Percentiles rank a stretch among this genome's conserved stretches.
These are phyloP conservation scores for Saccopteryx bilineata DNA, from an alignment of 2,113 vertebrate genomes.

Conservation along the genomic window DNA sequence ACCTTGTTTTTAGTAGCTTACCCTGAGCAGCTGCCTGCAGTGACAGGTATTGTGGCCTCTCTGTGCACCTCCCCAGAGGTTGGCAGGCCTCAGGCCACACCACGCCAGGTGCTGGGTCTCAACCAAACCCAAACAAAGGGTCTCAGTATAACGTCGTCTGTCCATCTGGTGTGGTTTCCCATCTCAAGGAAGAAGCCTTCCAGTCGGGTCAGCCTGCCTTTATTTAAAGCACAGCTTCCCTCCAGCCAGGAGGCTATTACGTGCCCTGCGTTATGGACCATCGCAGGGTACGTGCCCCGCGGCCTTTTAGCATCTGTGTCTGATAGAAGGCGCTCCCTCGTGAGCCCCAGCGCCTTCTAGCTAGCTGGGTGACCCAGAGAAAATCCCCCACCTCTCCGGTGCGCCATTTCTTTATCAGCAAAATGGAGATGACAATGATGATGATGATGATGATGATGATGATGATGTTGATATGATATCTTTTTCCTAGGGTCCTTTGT, in stretches of 20 bases:
- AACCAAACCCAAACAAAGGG: not conserved
- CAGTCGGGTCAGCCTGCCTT: not conserved
- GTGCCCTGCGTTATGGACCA: accelerated
- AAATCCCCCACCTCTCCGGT: not conserved
- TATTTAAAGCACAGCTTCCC: not conserved
- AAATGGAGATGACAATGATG: not conserved
- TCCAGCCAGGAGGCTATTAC: not conserved
- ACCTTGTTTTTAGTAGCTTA: not conserved
- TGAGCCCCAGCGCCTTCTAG: not conserved
- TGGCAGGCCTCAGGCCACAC: not conserved
- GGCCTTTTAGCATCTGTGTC: accelerated
- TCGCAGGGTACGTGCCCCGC: accelerated
- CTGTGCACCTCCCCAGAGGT: not conserved
- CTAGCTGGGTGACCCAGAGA: not conserved
- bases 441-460: not conserved
- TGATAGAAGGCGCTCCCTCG: not conserved
- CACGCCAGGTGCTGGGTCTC: constrained; percentile 29
- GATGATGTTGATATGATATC: not conserved
- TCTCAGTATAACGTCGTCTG: not conserved
- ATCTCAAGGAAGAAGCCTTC: constrained; percentile 63
- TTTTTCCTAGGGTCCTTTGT: not conserved
- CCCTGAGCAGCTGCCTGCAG: not conserved
- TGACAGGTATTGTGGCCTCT: not conserved
- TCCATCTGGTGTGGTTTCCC: not conserved
- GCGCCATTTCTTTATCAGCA: not conserved